Conservation (phyloP, 2,797 vertebrate species). For the Galago senegalensis region DNA sequence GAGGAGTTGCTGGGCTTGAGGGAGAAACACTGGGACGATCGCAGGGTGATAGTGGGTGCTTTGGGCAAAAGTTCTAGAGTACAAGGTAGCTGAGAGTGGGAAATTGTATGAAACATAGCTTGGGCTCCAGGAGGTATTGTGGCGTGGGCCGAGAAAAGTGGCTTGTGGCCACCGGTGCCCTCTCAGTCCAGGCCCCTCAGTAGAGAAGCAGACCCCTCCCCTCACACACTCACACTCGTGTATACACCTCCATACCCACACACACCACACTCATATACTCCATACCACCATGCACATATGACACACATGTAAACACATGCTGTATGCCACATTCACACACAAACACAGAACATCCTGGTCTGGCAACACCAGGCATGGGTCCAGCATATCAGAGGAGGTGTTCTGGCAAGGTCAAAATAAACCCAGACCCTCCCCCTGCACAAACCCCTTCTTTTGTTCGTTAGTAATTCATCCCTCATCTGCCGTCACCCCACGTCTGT, state of each 20-base stretch:
- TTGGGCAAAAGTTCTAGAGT: conserved; percentile 44
- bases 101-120: conserved; percentile 60
- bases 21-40: fast-evolving
- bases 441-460: conserved; percentile 65
- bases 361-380: conserved; percentile 79
- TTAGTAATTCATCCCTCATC: background rate
- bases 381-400: background rate
- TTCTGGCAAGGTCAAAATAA: conserved; percentile 2
- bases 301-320: no score
- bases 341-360: background rate
- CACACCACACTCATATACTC: background rate
- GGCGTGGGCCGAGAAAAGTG: conserved; percentile 71
- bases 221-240: background rate
- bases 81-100: conserved; percentile 41
- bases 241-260: background rate
- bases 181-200: no score
- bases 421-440: fast-evolving
- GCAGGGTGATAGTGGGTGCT: background rate
- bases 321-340: no score
- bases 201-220: background rate
- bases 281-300: background rate
- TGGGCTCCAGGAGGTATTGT: background rate
- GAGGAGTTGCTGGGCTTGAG: background rate
- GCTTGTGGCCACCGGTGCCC: conserved; percentile 64
- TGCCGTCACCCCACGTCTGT: fast-evolving